Evolutionary conservation across 2,797 vertebrate genomes (phyloP).

Genomic region (Gymnopithys bicolor): DNA sequence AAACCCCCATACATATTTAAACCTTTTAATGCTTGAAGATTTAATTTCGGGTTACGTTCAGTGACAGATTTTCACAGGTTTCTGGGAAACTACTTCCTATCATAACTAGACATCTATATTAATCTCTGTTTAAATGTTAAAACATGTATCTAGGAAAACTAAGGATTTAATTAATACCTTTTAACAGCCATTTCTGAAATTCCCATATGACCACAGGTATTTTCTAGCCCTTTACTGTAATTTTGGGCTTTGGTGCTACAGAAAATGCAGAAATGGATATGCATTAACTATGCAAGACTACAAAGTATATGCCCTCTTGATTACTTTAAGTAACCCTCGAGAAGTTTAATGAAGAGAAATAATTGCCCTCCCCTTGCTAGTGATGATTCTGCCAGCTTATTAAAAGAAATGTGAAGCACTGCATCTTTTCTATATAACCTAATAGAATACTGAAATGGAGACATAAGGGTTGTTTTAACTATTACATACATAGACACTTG

Average conservation of each 20-base stretch:
- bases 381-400: background rate
- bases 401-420: background rate
- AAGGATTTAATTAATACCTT: background rate
- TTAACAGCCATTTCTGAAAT: background rate
- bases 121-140: background rate
- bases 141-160: background rate
- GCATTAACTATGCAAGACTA: background rate
- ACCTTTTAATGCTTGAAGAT: background rate
- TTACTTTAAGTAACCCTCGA: background rate
- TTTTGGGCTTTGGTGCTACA: background rate
- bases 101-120: background rate
- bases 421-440: background rate
- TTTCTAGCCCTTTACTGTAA: background rate
- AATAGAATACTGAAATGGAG: background rate
- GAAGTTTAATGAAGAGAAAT: background rate
- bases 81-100: background rate
- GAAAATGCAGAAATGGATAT: background rate
- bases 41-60: background rate
- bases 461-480: background rate
- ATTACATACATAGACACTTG: fast-evolving
- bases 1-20: too few relatives aligned
- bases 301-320: background rate
- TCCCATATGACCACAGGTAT: background rate
- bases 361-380: background rate
- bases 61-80: background rate